Conservation (phyloP, 2,797 vertebrate genomes). For the Tokudaia muenninki region DNA sequence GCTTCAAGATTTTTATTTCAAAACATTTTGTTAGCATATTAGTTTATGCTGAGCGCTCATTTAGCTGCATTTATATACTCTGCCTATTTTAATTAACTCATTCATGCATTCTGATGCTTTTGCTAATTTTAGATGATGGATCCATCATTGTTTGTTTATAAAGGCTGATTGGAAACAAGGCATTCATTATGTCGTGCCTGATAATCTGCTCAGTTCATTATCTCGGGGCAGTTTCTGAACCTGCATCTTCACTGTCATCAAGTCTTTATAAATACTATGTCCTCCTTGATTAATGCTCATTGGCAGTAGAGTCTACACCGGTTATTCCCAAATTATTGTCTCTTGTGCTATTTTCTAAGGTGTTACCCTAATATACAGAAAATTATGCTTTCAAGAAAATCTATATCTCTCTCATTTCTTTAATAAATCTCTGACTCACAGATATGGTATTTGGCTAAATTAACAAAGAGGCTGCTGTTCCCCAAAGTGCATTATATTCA, state of each 20-base stretch:
- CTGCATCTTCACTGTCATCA: constrained; percentile 80
- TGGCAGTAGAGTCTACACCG: constrained; percentile 75
- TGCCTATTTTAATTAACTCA: constrained; percentile 86
- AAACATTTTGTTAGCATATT: constrained; percentile 63
- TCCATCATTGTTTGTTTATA: constrained; percentile 87
- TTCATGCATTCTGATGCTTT: constrained; percentile 83
- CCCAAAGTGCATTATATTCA: constrained; percentile 62
- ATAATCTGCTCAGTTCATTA: constrained; percentile 86
- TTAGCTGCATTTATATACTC: constrained; percentile 80
- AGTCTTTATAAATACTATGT: constrained; percentile 84
- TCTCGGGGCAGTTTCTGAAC: constrained; percentile 81
- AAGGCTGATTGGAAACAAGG: constrained; percentile 86
- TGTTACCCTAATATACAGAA: constrained; percentile 71
- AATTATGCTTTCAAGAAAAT: constrained; percentile 74
- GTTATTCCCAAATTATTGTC: constrained; percentile 73
- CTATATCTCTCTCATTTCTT: constrained; percentile 73
- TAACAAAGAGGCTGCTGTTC: constrained; percentile 73
- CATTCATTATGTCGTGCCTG: constrained; percentile 85
- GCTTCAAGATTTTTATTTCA: constrained; percentile 78
- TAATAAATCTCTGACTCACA: constrained; percentile 79
- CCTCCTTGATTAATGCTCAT: constrained; percentile 83
- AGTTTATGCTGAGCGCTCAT: constrained; percentile 67
- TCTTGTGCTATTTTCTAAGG: constrained; percentile 77
- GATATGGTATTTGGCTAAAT: constrained; percentile 77
- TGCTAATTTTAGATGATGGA: constrained; percentile 86